Percentiles rank a stretch among this genome's conserved stretches.
phyloP scores from a whole-genome alignment of 2,113 vertebrate species.

The Dipodomys ordii region DNA sequence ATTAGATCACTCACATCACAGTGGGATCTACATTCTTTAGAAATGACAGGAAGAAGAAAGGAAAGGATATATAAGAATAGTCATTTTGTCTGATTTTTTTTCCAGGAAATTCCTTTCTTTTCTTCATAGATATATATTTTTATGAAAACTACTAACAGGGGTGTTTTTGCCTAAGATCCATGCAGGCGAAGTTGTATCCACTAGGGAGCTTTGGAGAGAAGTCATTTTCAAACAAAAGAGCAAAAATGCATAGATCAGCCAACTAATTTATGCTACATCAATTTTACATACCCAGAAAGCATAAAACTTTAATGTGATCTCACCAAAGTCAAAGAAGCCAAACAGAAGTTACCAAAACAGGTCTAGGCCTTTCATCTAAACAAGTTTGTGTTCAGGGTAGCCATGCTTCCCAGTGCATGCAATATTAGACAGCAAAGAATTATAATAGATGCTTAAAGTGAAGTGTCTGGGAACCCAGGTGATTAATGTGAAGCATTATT shows the following conservation, averaged over 20 bases:
- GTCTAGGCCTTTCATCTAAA: constrained; percentile 78
- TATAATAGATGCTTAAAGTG: constrained; percentile 61
- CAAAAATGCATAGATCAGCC: constrained; percentile 66
- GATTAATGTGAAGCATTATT: constrained; percentile 85
- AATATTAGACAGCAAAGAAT: constrained; percentile 76
- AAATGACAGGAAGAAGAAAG: constrained; percentile 8
- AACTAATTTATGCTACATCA: constrained; percentile 71
- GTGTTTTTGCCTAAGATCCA: constrained; percentile 60
- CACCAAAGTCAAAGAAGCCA: constrained; percentile 75
- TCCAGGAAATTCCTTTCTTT: not conserved
- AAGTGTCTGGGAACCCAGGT: constrained; percentile 64
- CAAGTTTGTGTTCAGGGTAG: constrained; percentile 72
- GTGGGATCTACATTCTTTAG: constrained; percentile 62
- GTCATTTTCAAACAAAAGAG: constrained; percentile 71
- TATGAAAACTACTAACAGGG: constrained; percentile 41
- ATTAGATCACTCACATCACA: constrained; percentile 39
- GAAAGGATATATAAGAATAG: constrained; percentile 58
- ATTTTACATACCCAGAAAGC: constrained; percentile 66
- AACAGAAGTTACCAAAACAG: constrained; percentile 71
- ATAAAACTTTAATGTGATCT: constrained; percentile 70
- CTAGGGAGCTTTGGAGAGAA: constrained; percentile 66
- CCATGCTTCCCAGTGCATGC: constrained; percentile 63
- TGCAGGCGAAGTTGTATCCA: not conserved
- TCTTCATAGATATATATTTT: constrained; percentile 33
- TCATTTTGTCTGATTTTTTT: constrained; percentile 48